A percentile compares a stretch with the other conserved stretches of the same genome.
phyloP scores from a whole-genome alignment of 2,113 vertebrate species.

The Pithys albifrons region DNA sequence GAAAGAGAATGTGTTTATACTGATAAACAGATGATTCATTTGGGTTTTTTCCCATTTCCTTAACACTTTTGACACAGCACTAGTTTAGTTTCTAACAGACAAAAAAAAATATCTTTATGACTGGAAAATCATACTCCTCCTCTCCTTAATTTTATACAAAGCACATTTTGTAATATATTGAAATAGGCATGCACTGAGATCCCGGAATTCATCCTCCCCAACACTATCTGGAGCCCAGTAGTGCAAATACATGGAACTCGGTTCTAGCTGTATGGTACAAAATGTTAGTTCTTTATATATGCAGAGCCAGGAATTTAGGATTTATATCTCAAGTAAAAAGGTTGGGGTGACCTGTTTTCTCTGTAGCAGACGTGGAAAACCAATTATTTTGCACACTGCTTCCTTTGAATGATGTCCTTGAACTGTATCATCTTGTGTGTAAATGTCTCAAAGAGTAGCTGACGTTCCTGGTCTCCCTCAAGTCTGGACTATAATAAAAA shows the following conservation, averaged over 20 bases:
- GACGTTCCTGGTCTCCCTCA: not conserved
- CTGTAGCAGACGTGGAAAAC: not conserved
- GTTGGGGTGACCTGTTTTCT: not conserved
- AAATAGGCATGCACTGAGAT: not conserved
- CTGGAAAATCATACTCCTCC: not conserved
- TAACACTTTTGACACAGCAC: not conserved
- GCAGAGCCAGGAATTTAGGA: not conserved
- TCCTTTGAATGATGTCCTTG: not conserved
- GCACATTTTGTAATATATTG: not conserved
- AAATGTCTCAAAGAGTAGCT: not conserved
- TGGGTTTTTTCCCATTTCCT: fast-evolving
- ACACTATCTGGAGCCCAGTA: not conserved
- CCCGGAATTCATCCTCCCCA: not conserved
- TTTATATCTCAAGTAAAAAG: not conserved
- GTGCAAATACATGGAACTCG: not conserved
- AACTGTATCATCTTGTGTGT: not conserved
- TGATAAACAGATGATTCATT: not conserved
- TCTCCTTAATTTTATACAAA: not conserved
- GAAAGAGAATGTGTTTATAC: not conserved
- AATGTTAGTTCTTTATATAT: not conserved
- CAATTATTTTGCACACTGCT: not conserved
- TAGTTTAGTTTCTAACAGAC: not conserved
- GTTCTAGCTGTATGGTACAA: not conserved
- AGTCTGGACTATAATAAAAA: not conserved
- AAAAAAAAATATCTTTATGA: not conserved